Conservation (phyloP, 2,888 invertebrate genomes). For the Siphlonurus alternatus region DNA sequence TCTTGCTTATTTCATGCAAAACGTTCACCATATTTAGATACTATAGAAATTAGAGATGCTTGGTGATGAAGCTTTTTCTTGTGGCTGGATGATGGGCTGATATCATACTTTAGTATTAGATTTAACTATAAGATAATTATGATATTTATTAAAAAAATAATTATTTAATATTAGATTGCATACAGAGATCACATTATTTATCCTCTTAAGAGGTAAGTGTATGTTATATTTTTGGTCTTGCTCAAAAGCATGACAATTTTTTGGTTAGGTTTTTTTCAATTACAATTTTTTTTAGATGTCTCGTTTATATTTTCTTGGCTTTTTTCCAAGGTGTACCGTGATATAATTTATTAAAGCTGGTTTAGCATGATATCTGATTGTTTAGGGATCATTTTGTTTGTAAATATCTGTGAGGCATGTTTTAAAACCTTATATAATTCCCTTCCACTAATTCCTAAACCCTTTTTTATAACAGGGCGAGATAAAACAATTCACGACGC, state of each 20-base stretch:
- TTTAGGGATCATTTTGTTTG: not conserved
- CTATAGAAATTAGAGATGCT: too few species aligned
- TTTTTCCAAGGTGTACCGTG: not conserved
- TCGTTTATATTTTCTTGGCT: not conserved
- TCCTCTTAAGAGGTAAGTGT: not conserved
- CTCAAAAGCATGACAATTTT: not conserved
- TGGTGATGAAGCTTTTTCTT: too few species aligned
- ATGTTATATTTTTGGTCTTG: constrained; percentile 1
- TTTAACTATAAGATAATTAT: not conserved
- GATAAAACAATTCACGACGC: too few species aligned
- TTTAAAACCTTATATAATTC: not conserved
- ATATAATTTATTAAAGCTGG: not conserved
- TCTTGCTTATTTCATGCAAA: too few species aligned
- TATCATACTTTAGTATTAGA: not conserved
- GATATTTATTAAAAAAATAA: not conserved
- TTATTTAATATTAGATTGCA: constrained; percentile 4
- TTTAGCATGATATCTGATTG: not conserved
- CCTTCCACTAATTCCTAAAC: not conserved
- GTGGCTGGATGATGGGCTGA: not conserved
- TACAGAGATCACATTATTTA: not conserved
- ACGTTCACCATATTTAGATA: too few species aligned
- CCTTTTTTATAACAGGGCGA: not conserved
- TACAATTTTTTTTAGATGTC: not conserved
- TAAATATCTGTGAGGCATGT: not conserved
- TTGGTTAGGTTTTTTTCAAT: not conserved